These are phyloP conservation scores for human (Homo sapiens) DNA, from an alignment of 2,113 vertebrate genomes.

Conservation along the genomic window DNA sequence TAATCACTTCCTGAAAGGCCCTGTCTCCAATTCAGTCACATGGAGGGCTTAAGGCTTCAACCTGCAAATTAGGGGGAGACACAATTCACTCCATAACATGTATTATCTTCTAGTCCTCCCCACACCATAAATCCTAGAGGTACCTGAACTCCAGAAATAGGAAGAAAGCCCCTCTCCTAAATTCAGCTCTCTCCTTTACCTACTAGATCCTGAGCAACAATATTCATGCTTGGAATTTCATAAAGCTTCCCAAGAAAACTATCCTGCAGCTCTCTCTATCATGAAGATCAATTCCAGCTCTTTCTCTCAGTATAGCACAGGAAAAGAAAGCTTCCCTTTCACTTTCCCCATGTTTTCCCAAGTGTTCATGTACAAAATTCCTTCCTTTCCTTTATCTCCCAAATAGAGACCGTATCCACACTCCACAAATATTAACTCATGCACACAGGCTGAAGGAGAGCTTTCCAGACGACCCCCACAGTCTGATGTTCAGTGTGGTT, in stretches of 20 bases:
- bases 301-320: background rate
- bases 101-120: background rate
- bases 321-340: background rate
- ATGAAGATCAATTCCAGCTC: background rate
- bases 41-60: background rate
- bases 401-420: background rate
- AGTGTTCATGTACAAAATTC: background rate
- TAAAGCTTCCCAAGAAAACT: background rate
- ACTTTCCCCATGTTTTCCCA: background rate
- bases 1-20: background rate
- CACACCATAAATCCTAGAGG: background rate
- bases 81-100: background rate
- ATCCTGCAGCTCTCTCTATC: background rate
- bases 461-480: background rate
- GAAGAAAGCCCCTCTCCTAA: background rate
- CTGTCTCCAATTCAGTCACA: background rate
- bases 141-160: background rate
- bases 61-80: background rate
- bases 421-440: background rate
- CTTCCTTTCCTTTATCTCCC: background rate
- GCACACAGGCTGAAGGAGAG: background rate
- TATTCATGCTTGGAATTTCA: background rate
- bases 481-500: background rate
- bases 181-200: background rate
- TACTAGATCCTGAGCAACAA: background rate